A percentile compares a stretch with the other conserved stretches of the same genome.
Conservation (phyloP, 2,113 vertebrate species). For the Notechis scutatus region DNA sequence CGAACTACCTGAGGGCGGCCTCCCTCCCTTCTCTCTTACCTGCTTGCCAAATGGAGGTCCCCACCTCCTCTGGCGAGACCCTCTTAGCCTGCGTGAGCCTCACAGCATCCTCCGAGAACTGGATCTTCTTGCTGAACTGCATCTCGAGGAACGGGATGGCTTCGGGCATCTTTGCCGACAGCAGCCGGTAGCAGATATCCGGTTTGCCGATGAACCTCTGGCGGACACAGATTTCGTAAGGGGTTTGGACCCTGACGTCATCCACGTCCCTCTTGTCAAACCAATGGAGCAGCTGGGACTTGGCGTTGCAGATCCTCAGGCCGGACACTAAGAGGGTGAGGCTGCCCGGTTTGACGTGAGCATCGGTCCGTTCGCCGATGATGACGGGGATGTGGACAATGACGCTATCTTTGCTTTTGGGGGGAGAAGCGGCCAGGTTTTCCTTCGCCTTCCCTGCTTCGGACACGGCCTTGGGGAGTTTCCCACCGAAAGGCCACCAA, state of each 20-base stretch:
- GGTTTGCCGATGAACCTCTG: slow-evolving; percentile 89
- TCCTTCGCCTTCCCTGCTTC: slow-evolving; percentile 67
- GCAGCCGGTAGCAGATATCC: slow-evolving; percentile 76
- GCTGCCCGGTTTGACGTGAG: slow-evolving; percentile 75
- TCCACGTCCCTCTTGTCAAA: slow-evolving; percentile 85
- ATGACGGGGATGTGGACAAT: slow-evolving; percentile 80
- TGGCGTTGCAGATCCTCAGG: slow-evolving; percentile 79
- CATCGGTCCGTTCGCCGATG: slow-evolving; percentile 71
- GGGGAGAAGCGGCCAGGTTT: neutral
- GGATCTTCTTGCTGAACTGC: slow-evolving; percentile 84
- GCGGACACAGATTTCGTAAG: slow-evolving; percentile 84
- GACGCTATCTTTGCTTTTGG: slow-evolving; percentile 64
- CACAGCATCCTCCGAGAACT: slow-evolving; percentile 72
- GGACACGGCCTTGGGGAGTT: slow-evolving; percentile 74
- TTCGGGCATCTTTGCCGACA: slow-evolving; percentile 87
- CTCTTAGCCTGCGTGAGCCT: slow-evolving; percentile 63
- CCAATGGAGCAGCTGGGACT: slow-evolving; percentile 74
- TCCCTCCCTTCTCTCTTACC: slow-evolving; percentile 62
- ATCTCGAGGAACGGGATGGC: slow-evolving; percentile 76
- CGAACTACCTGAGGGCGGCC: neutral
- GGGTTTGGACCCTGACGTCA: slow-evolving; percentile 79
- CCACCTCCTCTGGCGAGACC: slow-evolving; percentile 65
- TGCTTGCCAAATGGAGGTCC: slow-evolving; percentile 67
- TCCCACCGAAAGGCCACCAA: slow-evolving; percentile 92
- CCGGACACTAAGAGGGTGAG: slow-evolving; percentile 75